Conservation (phyloP, 2,113 vertebrate species). For the Rutilus rutilus region DNA sequence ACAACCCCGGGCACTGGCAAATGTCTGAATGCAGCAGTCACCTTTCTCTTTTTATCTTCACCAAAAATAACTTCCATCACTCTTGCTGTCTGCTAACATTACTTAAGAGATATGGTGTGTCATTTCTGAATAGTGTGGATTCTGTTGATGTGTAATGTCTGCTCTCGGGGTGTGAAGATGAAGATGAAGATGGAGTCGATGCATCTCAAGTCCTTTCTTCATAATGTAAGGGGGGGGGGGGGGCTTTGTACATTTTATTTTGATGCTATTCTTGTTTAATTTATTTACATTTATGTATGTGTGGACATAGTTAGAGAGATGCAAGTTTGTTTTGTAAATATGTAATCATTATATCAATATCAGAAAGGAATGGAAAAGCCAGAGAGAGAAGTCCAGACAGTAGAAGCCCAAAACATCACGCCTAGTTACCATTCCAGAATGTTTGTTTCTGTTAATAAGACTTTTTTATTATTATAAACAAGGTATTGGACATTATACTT, state of each 20-base stretch:
- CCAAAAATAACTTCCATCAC: conserved; percentile 54
- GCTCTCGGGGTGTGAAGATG: conserved; percentile 61
- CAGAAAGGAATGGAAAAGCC: conserved; percentile 54
- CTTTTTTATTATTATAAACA: neutral
- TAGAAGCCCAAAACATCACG: conserved; percentile 30
- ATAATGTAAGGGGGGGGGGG: conserved; percentile 34
- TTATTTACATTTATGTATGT: conserved; percentile 68
- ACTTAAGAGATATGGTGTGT: conserved; percentile 33
- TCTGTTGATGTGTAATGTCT: conserved; percentile 72
- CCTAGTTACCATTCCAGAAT: conserved; percentile 24
- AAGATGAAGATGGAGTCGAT: conserved; percentile 55
- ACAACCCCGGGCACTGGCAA: conserved; percentile 35
- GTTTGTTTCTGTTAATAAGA: neutral
- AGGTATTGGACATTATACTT: neutral
- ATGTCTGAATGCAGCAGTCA: conserved; percentile 29
- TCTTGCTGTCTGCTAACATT: conserved; percentile 59
- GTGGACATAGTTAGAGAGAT: conserved; percentile 40
- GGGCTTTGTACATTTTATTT: conserved; percentile 58
- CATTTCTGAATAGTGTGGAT: conserved; percentile 61
- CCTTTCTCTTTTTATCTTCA: conserved; percentile 53
- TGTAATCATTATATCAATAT: conserved; percentile 32
- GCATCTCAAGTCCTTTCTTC: conserved; percentile 67
- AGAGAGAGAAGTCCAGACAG: conserved; percentile 42
- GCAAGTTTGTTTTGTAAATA: conserved; percentile 53
- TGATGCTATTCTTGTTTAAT: conserved; percentile 63